These are phyloP conservation scores for Seira musarum DNA, from an alignment of 2,888 invertebrate genomes.

Conservation along the genomic window DNA sequence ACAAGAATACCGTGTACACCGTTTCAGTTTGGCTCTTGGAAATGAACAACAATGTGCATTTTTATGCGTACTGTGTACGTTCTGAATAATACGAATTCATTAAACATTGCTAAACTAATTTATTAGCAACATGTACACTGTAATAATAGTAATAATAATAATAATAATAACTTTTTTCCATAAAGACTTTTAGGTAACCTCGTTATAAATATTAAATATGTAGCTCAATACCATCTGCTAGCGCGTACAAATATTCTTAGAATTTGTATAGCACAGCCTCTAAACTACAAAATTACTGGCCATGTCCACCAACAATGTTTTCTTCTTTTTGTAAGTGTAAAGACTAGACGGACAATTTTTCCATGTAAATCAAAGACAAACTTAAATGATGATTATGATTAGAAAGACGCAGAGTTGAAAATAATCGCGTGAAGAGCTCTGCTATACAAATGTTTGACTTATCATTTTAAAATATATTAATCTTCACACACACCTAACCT, in stretches of 20 bases:
- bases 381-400: background rate
- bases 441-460: background rate
- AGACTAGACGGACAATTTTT: background rate
- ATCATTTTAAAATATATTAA: background rate
- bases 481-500: background rate
- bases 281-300: slow-evolving; percentile 46
- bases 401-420: background rate
- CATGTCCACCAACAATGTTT: slow-evolving; percentile 41
- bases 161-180: no score
- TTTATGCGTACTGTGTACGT: background rate
- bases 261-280: slow-evolving; percentile 31
- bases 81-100: no score
- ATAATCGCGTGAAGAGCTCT: background rate
- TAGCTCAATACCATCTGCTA: background rate
- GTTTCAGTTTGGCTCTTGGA: slow-evolving; percentile 11
- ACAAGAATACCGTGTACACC: slow-evolving; percentile 45
- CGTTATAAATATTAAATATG: no score
- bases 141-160: no score
- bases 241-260: background rate
- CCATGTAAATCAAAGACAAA: background rate
- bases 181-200: background rate
- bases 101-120: no score
- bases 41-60: background rate
- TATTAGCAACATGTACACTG: no score
- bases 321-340: slow-evolving; percentile 5